Evolutionary conservation across 2,888 invertebrate species (phyloP), one percentile per base, ranked within the genome.

Genomic region (Camponotus fellah): DNA sequence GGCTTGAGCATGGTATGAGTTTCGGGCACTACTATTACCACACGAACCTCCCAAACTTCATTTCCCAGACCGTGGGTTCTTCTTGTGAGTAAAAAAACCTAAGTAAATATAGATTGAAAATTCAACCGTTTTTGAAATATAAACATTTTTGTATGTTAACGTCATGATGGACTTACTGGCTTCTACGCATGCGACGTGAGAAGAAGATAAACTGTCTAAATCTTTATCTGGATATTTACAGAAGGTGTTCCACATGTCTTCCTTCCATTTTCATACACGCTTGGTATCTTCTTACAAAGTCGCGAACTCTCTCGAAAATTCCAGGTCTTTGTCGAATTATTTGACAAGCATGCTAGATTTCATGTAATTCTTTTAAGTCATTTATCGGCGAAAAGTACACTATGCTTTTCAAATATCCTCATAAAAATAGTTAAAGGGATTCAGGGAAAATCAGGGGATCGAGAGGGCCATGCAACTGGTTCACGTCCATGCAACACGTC

Each of bases 321-420:
- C 10, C 21, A 60, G 26, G 3, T 34, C 14, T 60, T 8, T 32
- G 32, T 60, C 14, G 60, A 14, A 60, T 60, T 60, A 60, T 60
- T 60, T 60, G 14, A 60, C 3, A 58, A 58, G 32, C 26, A 58
- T 32, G 14, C 32, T 60, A 34, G 14, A 60, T 60, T 60, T 32
- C 14, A 60, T 17, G 14, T 60, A 60, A 60, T 32, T 58, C 10
- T 58, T 58, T 10, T 58, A 56, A 56, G 49, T 49, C 5, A 49
- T 49, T 49, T 49, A 40, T 40, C 32, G 34, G 32, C 21, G 56
- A 71, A 56, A 10, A 56, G 21, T 56, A 56, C 32, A 56, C n/a
- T 56, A n/a, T 37, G 37, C 37, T 71, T 37, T 53, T 71, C 56
- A 71, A 53, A 71, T 71, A 71, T 56, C 26, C 10, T n/a, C n/a